These are phyloP conservation scores for Ooceraea biroi DNA, from an alignment of 1,140 invertebrate species.

Conservation along the genomic window DNA sequence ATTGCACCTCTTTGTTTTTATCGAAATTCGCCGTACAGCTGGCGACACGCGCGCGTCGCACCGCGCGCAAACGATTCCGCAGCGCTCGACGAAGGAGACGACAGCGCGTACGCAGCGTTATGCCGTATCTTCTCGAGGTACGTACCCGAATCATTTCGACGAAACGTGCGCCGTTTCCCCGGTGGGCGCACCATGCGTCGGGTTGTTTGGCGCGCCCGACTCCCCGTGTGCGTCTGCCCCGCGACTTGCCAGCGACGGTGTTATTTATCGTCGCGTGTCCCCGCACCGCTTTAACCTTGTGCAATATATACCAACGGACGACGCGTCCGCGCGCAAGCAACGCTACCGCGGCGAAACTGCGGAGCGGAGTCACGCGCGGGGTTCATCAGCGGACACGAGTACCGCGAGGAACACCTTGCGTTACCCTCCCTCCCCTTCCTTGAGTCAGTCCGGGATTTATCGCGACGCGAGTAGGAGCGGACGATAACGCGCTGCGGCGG, in stretches of 20 bases:
- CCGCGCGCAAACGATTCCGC: slow-evolving; percentile 58
- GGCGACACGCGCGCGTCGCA: not conserved
- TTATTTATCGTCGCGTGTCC: too few relatives aligned
- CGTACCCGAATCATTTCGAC: slow-evolving; percentile 1
- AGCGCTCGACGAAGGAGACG: slow-evolving; percentile 36
- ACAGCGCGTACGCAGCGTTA: not conserved
- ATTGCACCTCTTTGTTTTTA: slow-evolving; percentile 52
- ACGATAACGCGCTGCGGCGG: too few relatives aligned
- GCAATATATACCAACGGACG: too few relatives aligned
- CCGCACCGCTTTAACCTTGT: too few relatives aligned
- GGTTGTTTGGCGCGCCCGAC: not conserved
- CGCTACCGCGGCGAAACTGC: too few relatives aligned
- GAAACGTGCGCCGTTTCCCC: slow-evolving; percentile 34
- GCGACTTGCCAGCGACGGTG: not conserved
- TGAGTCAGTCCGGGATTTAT: too few relatives aligned
- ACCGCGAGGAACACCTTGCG: too few relatives aligned
- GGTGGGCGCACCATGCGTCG: not conserved
- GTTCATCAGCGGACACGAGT: too few relatives aligned
- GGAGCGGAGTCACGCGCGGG: too few relatives aligned
- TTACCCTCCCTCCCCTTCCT: too few relatives aligned
- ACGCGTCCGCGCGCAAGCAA: too few relatives aligned
- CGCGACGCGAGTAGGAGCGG: too few relatives aligned
- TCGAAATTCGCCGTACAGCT: slow-evolving; percentile 40
- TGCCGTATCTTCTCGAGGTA: not conserved
- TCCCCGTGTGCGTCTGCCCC: not conserved